Conservation (phyloP, 2,888 invertebrate species). For the Lasioglossum morio region DNA sequence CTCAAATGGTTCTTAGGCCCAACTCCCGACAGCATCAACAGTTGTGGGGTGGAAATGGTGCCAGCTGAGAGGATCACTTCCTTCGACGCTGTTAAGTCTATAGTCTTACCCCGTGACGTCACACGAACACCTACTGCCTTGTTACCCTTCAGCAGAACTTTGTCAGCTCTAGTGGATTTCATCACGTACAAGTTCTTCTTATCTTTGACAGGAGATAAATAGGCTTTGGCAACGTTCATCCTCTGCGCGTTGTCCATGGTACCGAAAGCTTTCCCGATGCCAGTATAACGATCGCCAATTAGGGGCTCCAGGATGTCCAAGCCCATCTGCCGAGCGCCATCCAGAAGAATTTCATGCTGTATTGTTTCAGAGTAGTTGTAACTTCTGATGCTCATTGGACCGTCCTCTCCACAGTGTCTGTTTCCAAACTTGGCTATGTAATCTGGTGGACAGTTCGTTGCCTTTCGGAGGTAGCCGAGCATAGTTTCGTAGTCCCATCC, state of each 20-base stretch:
- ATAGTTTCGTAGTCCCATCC: slow-evolving; percentile 87
- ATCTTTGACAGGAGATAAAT: slow-evolving; percentile 84
- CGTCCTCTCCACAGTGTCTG: slow-evolving; percentile 83
- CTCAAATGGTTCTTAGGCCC: slow-evolving; percentile 86
- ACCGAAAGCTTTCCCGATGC: slow-evolving; percentile 85
- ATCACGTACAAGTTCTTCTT: slow-evolving; percentile 87
- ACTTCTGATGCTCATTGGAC: slow-evolving; percentile 85
- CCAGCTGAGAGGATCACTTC: slow-evolving; percentile 89
- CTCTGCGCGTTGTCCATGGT: slow-evolving; percentile 83
- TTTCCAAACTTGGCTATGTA: slow-evolving; percentile 79
- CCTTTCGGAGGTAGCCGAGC: slow-evolving; percentile 80
- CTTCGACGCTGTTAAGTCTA: slow-evolving; percentile 84
- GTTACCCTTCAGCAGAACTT: slow-evolving; percentile 85
- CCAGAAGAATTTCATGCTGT: slow-evolving; percentile 82
- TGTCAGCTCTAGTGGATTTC: slow-evolving; percentile 86
- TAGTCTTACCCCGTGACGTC: slow-evolving; percentile 77
- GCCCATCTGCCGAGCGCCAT: slow-evolving; percentile 85
- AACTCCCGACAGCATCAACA: slow-evolving; percentile 89
- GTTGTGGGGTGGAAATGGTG: slow-evolving; percentile 88
- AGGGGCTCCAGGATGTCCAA: slow-evolving; percentile 81
- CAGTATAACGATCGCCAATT: slow-evolving; percentile 84
- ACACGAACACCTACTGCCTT: slow-evolving; percentile 85
- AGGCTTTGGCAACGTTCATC: slow-evolving; percentile 84
- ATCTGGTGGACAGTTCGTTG: slow-evolving; percentile 72
- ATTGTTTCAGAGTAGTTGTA: slow-evolving; percentile 80